Evolutionary conservation across 2,113 vertebrate species (phyloP).

Genomic region (Odobenus rosmarus): DNA sequence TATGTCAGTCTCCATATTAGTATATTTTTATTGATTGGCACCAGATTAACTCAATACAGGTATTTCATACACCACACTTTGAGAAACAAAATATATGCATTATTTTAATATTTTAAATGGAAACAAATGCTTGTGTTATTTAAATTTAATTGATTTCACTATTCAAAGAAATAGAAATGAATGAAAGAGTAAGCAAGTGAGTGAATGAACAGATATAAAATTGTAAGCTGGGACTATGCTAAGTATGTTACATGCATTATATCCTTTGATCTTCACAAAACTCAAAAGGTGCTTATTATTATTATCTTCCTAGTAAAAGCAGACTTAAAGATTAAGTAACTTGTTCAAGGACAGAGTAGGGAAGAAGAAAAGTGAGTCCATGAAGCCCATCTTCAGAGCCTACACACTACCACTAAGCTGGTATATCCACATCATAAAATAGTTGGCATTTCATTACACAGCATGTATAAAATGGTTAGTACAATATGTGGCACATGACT

Average conservation of each 20-base stretch:
- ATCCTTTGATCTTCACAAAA: neutral
- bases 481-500: neutral
- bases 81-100: neutral
- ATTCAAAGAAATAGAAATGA: neutral
- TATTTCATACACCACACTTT: neutral
- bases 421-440: neutral
- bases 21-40: neutral
- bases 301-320: neutral
- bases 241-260: neutral
- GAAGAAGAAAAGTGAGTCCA: conserved; percentile 31
- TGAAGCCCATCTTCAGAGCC: neutral
- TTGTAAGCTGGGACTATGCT: neutral
- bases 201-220: neutral
- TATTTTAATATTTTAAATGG: neutral
- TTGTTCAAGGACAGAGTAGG: neutral
- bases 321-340: neutral
- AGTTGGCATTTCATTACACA: neutral
- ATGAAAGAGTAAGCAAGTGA: neutral
- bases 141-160: neutral
- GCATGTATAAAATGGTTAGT: neutral
- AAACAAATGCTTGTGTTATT: neutral
- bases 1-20: neutral
- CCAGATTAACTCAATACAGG: neutral
- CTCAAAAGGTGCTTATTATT: neutral
- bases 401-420: neutral